Conservation (phyloP, 2,888 invertebrate genomes). For the Neoascia interrupta region DNA sequence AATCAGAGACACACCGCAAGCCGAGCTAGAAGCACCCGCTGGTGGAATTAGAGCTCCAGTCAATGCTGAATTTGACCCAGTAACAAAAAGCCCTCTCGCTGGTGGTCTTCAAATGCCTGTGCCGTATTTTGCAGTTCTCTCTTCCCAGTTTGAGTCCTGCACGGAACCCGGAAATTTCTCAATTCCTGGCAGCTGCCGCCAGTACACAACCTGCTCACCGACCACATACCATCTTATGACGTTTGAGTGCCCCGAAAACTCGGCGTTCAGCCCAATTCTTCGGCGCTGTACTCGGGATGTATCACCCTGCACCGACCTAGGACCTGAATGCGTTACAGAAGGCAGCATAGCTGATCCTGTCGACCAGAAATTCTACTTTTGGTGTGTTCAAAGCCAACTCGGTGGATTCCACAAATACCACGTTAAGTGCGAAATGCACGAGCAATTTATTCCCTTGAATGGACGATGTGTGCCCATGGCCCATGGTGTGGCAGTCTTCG, state of each 20-base stretch:
- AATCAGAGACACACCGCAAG: too few species aligned
- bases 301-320: slow-evolving; percentile 39
- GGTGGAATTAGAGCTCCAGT: too few species aligned
- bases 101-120: too few species aligned
- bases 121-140: too few species aligned
- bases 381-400: slow-evolving; percentile 49
- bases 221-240: background rate
- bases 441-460: slow-evolving; percentile 27
- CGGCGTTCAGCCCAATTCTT: slow-evolving; percentile 46
- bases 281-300: slow-evolving; percentile 62
- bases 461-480: slow-evolving; percentile 55
- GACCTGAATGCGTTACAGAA: slow-evolving; percentile 26
- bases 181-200: slow-evolving; percentile 33
- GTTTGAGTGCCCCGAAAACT: slow-evolving; percentile 50
- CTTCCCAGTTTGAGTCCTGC: too few species aligned
- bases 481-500: too few species aligned
- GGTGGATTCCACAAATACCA: slow-evolving; percentile 67
- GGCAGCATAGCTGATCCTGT: slow-evolving; percentile 54
- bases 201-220: slow-evolving; percentile 46
- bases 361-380: slow-evolving; percentile 51
- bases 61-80: too few species aligned
- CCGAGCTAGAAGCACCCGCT: too few species aligned
- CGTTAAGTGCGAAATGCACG: slow-evolving; percentile 40
- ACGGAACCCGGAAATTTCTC: slow-evolving; percentile 45
- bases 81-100: too few species aligned